Evolutionary conservation across 2,113 vertebrate genomes (phyloP).

Genomic region (Psephotus haematonotus): DNA sequence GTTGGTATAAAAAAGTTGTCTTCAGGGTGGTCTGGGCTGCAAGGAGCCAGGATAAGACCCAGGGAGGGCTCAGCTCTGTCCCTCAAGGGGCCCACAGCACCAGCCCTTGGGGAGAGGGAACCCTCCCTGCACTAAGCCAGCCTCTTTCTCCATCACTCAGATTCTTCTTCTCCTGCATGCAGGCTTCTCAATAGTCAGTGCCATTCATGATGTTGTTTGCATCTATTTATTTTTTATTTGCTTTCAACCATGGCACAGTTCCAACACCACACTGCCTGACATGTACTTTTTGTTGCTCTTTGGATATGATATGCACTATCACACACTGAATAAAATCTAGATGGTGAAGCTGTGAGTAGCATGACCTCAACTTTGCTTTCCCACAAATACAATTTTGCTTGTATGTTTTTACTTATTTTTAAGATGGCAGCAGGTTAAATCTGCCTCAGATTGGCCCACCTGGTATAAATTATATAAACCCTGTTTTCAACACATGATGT

Average conservation of each 20-base stretch:
- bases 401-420: not conserved
- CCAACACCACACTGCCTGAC: not conserved
- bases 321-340: not conserved
- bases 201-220: not conserved
- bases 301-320: not conserved
- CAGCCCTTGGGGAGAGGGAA: accelerated
- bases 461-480: not conserved
- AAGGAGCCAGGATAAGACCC: not conserved
- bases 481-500: not conserved
- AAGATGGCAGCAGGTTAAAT: not conserved
- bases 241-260: not conserved
- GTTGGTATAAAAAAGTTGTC: accelerated
- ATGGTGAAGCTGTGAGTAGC: not conserved
- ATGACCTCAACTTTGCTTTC: not conserved
- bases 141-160: not conserved
- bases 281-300: not conserved
- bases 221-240: not conserved
- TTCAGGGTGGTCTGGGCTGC: not conserved
- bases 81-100: not conserved
- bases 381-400: not conserved
- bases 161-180: not conserved
- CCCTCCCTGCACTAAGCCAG: not conserved
- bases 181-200: not conserved
- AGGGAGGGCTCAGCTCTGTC: not conserved
- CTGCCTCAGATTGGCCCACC: not conserved